These are phyloP conservation scores for Speoplatyrhinus poulsoni DNA, from an alignment of 2,113 vertebrate genomes.

Conservation along the genomic window DNA sequence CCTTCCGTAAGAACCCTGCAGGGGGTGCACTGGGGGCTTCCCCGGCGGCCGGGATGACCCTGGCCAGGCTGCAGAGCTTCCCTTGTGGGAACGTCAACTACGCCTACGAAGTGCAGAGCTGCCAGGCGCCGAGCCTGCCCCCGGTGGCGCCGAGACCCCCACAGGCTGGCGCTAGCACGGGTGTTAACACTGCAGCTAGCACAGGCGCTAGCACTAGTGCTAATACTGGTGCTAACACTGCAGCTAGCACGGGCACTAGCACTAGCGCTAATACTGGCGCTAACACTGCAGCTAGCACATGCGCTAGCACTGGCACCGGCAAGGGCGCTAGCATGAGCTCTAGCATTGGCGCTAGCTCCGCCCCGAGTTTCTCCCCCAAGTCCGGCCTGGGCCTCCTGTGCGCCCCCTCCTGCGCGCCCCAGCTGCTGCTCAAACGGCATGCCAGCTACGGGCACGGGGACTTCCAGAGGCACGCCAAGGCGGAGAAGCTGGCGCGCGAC, in stretches of 20 bases:
- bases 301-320: too few species aligned
- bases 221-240: too few species aligned
- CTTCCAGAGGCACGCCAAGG: conserved; percentile 73
- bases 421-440: conserved; percentile 75
- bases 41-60: conserved; percentile 72
- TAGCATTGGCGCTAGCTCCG: conserved; percentile 55
- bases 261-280: too few species aligned
- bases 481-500: conserved; percentile 81
- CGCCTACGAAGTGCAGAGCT: conserved; percentile 82
- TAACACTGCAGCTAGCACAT: too few species aligned
- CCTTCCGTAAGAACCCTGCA: conserved; percentile 40
- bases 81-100: conserved; percentile 90
- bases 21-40: conserved; percentile 15
- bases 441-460: conserved; percentile 80
- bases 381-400: conserved; percentile 42
- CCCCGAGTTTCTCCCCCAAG: conserved; percentile 49
- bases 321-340: conserved; percentile 9
- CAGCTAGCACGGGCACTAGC: too few species aligned
- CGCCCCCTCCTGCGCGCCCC: conserved; percentile 63
- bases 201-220: conserved; percentile 36
- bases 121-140: conserved; percentile 71
- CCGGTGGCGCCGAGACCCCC: conserved; percentile 62
- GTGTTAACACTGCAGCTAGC: conserved; percentile 12
- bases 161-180: conserved; percentile 56
- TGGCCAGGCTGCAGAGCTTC: conserved; percentile 86